Evolutionary conservation across 35 echinoderm and acorn worm genomes (phyloP).

Genomic region (Lytechinus variegatus): DNA sequence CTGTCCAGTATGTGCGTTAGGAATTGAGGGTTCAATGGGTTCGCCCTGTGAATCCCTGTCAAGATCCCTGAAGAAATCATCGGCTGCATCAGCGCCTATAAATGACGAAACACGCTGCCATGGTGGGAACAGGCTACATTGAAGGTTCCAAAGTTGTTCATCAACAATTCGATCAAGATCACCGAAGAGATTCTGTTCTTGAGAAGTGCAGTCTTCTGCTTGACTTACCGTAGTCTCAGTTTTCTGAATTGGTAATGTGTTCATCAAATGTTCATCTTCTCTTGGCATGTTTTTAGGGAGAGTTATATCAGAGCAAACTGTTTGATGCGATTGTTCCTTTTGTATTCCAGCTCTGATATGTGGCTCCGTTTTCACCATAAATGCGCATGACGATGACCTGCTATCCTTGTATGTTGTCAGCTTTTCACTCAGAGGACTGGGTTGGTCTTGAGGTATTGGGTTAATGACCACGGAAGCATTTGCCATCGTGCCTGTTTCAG

Average conservation of each 20-base stretch:
- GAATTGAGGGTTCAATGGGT: neutral
- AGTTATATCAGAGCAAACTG: neutral
- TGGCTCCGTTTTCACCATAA: neutral
- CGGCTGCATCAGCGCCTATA: neutral
- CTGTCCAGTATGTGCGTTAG: neutral
- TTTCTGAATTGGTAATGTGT: neutral
- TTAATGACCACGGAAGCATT: neutral
- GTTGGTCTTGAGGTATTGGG: neutral
- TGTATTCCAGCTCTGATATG: neutral
- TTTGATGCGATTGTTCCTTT: neutral
- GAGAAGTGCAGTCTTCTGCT: neutral
- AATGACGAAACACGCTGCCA: conserved; percentile 25
- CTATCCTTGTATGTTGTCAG: neutral
- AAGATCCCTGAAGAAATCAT: conserved; percentile 2
- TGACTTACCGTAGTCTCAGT: neutral
- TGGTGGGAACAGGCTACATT: conserved; percentile 28
- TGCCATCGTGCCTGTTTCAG: neutral
- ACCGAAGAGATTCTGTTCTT: neutral
- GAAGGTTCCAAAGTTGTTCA: conserved; percentile 25
- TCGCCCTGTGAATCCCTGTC: neutral
- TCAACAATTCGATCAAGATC: conserved; percentile 19
- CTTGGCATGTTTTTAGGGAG: neutral
- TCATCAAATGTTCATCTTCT: neutral
- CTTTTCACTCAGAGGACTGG: neutral
- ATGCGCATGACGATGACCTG: neutral